Base-by-base conservation (phyloP, 2,888 invertebrate genomes). In the Erebia epiphron region DNA sequence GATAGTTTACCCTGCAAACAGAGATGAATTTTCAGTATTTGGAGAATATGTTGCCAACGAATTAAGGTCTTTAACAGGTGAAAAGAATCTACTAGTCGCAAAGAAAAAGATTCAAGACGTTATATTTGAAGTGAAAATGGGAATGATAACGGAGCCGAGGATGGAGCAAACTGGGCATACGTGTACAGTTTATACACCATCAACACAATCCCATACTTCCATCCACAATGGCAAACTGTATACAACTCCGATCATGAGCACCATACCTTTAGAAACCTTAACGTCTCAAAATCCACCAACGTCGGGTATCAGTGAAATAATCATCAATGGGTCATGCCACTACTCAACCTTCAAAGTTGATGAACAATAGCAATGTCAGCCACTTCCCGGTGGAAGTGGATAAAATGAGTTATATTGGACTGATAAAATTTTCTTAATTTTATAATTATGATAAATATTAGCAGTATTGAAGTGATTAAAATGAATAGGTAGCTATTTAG, bases 41-140 rank as follows among this genome's bases (percentile, higher is more conserved):
- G 95, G 95, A 9, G 95, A 95, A 83, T 95, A 95, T 74, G 86
- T 95, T 68, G 95, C 95, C 1, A 95, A 95, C 78, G 95, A 95
- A 79, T 84, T 95, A 76, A 86, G 95, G 8, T 94, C 94, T 52
- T 84, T 95, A 18, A 92, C 91, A 80, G 94, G 93, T 21, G 91
- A 95, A 61, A 94, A 94, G 77, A 93, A 94, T 71, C 80, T 95
- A 13, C 81, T 94, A 7, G 88, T 94, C 4, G 91, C 94, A 0
- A 95, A 95, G 78, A 95, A 95, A 79, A 95, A 94, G 80, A 95
- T 95, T 71, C 94, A 95, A 78, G 95, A 94, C 77, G 92, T 94
- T 13, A 93, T 95, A 77, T 95, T 94, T 82, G 95, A 95, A 78
- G 94, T 95, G 0, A 95, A 94, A 82, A 94, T 95, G 94, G 94